These are phyloP conservation scores for Leucoma salicis DNA, from an alignment of 2,888 invertebrate species.

Conservation along the genomic window DNA sequence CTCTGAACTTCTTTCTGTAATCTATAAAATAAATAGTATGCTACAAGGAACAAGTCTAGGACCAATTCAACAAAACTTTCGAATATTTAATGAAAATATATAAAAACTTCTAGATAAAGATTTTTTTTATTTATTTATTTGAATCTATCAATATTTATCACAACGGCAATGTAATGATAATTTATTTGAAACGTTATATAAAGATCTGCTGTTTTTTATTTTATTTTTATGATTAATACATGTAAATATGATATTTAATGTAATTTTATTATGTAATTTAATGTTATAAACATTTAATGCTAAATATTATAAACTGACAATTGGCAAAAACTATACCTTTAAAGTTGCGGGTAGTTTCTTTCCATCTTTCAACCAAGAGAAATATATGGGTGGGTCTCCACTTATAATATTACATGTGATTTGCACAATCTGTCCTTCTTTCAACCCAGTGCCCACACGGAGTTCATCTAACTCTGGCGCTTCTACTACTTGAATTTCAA, in stretches of 20 bases:
- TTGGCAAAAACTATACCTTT: conserved; percentile 69
- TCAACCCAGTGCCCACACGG: conserved; percentile 88
- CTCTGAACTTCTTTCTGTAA: conserved; percentile 86
- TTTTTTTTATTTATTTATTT: too few relatives aligned
- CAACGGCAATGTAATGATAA: too few relatives aligned
- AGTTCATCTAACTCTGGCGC: conserved; percentile 93
- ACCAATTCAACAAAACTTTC: too few relatives aligned
- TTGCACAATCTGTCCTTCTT: conserved; percentile 92
- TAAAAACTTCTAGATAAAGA: too few relatives aligned
- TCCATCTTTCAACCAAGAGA: conserved; percentile 86
- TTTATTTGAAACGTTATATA: too few relatives aligned
- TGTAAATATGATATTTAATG: too few relatives aligned
- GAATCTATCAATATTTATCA: too few relatives aligned
- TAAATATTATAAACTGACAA: neutral
- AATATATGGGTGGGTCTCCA: conserved; percentile 87
- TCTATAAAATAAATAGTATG: conserved; percentile 52
- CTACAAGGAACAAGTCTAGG: conserved; percentile 18
- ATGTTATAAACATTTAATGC: neutral
- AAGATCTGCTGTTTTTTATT: too few relatives aligned
- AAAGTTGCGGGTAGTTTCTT: conserved; percentile 83
- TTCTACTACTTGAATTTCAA: conserved; percentile 87
- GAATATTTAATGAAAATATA: too few relatives aligned
- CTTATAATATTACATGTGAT: conserved; percentile 90
- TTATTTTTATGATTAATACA: too few relatives aligned
- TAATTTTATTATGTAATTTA: neutral